phyloP scores from a whole-genome alignment of 2,113 vertebrate species.

The Perca schrenkii region DNA sequence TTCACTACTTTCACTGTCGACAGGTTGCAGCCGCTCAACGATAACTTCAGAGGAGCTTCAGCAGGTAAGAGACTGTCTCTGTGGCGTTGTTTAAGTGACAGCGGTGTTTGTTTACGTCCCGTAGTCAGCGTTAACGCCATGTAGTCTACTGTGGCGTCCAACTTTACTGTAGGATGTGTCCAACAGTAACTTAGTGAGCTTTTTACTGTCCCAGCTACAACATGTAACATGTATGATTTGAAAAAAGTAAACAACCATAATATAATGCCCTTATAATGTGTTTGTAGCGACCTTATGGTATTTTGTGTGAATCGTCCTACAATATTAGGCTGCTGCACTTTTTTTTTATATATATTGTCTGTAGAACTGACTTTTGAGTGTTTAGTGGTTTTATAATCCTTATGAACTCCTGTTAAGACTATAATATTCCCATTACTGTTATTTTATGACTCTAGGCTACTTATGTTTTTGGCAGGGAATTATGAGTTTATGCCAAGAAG shows the following conservation, averaged over 20 bases:
- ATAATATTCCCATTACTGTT: conserved; percentile 1
- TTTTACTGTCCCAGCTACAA: neutral
- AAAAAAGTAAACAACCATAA: neutral
- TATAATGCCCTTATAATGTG: neutral
- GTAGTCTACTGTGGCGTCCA: neutral
- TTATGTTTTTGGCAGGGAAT: conserved; percentile 37
- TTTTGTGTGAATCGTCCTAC: conserved; percentile 1
- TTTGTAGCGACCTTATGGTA: neutral
- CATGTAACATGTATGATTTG: neutral
- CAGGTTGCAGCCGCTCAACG: conserved; percentile 14
- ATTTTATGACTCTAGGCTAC: conserved; percentile 13
- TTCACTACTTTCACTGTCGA: neutral
- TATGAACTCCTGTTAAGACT: conserved; percentile 7
- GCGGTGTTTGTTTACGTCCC: neutral
- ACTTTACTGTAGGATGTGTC: neutral
- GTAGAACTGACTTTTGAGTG: neutral
- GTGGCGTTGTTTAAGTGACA: neutral
- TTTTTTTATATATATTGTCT: neutral
- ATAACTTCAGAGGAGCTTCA: neutral
- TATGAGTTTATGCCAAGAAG: conserved; percentile 27
- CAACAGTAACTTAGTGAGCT: neutral
- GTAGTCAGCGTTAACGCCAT: neutral
- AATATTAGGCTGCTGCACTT: neutral
- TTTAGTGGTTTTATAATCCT: conserved; percentile 2
- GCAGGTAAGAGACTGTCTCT: conserved; percentile 32